Percentiles rank a stretch among this genome's conserved stretches.
phyloP scores from a whole-genome alignment of 2,113 vertebrate genomes.

The Pseudopipra pipra region DNA sequence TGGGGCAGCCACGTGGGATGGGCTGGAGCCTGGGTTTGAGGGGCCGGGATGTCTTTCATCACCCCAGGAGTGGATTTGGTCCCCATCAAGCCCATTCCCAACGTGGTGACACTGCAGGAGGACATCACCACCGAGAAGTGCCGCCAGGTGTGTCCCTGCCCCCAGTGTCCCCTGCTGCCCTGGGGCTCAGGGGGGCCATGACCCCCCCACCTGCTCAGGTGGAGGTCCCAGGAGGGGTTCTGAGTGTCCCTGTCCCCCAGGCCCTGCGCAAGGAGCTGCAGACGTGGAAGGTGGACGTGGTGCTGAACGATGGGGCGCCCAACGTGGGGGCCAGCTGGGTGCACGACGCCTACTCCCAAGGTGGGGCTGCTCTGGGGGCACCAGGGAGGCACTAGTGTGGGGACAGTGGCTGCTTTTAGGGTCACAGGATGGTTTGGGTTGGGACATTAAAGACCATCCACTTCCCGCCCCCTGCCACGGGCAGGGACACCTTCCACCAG shows the following conservation, averaged over 20 bases:
- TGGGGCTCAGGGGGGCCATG: neutral
- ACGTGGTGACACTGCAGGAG: slow-evolving; percentile 89
- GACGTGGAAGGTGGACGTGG: slow-evolving; percentile 96
- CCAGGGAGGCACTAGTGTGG: neutral
- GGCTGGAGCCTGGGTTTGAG: neutral
- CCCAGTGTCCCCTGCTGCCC: accelerated
- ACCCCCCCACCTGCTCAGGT: neutral
- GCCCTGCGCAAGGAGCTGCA: slow-evolving; percentile 91
- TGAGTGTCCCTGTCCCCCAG: slow-evolving; percentile 44
- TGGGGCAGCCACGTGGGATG: accelerated
- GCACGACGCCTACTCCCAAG: slow-evolving; percentile 93
- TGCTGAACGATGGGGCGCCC: slow-evolving; percentile 93
- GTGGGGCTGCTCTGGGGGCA: slow-evolving; percentile 43
- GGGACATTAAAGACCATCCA: neutral
- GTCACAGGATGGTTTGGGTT: neutral
- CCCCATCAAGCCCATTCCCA: slow-evolving; percentile 91
- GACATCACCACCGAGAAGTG: slow-evolving; percentile 96
- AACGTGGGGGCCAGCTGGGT: slow-evolving; percentile 96
- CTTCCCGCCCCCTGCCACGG: neutral
- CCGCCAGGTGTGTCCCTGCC: slow-evolving; percentile 76
- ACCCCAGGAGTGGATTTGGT: slow-evolving; percentile 90
- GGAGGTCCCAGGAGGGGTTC: neutral
- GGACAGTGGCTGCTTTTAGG: neutral
- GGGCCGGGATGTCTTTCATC: neutral
- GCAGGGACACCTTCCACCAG: neutral